Evolutionary conservation across 1,140 invertebrate genomes (phyloP), one percentile per base, ranked within the genome.

Genomic region (Drosophila melanogaster): DNA sequence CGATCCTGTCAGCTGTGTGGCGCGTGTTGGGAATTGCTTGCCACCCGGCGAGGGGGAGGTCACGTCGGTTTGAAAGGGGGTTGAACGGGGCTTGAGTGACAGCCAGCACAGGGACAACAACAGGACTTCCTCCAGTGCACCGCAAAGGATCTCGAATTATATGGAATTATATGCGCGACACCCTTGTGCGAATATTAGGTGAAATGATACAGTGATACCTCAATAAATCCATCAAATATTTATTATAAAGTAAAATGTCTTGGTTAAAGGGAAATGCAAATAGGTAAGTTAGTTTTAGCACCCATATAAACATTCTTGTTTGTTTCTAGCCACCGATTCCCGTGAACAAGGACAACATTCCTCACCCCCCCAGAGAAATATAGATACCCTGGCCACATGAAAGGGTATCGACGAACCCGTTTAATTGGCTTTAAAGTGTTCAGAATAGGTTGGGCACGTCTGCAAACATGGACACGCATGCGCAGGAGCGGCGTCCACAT

Each of bases 371-470:
- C 53, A 22, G 30, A 40, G 55, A 44, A 41, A 35, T 12, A 56
- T 11, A 19, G 33, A 58, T 53, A 71, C 33, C 26, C 44, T 35
- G 4, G 19, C 17, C 12, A 8, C 17, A 47, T 30, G 33, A 40
- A 38, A 53, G 53, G 60, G 46, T 12, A 66, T 66, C 50, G 26
- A 41, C 35, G 77, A 86, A 78, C 64, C 77, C 78, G 66, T 81
- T 76, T 86, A 87, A 86, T 86, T 86, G 78, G 78, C 83, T 76
- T 67, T 73, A 75, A 60, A 78, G 75, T 70, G 55, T 51, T 33
- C 41, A 51, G 62, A 69, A 77, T 77, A 58, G 62, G 51, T 40
- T 67, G 73, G 62, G 72, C 71, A 80, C 69, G 69, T 76, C 64
- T 67, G 51, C 46, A 43, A 65, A 66, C 72, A 76, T 43, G 72